These are phyloP conservation scores for Phalacrocorax carbo DNA, from an alignment of 2,113 vertebrate genomes.

Conservation along the genomic window DNA sequence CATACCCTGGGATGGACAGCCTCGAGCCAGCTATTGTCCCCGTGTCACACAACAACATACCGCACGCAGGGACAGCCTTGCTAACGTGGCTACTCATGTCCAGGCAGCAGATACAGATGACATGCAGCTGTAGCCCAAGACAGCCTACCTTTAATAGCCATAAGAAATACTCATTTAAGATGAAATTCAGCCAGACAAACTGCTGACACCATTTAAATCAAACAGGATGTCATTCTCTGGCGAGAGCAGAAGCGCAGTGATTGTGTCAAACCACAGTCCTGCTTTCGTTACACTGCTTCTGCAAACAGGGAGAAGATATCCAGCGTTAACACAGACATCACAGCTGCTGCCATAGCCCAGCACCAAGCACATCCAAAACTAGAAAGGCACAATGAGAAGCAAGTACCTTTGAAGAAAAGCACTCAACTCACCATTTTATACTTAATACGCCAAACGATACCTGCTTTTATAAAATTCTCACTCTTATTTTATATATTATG, in stretches of 20 bases:
- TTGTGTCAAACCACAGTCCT: neutral
- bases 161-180: neutral
- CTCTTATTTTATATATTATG: neutral
- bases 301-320: fast-evolving
- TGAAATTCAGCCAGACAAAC: neutral
- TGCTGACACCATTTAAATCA: neutral
- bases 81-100: fast-evolving
- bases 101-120: neutral
- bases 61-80: neutral
- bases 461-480: neutral
- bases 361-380: neutral
- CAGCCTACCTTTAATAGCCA: neutral
- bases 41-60: neutral
- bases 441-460: neutral
- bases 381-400: neutral
- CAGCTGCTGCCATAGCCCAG: neutral
- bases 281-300: neutral
- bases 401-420: neutral
- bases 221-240: neutral
- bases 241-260: neutral
- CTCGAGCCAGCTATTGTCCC: neutral
- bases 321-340: neutral
- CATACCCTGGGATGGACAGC: neutral
- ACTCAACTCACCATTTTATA: neutral
- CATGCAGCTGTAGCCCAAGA: neutral